Evolutionary conservation across 2,797 vertebrate species (phyloP).

Genomic region (Hyperoplus lanceolatus): DNA sequence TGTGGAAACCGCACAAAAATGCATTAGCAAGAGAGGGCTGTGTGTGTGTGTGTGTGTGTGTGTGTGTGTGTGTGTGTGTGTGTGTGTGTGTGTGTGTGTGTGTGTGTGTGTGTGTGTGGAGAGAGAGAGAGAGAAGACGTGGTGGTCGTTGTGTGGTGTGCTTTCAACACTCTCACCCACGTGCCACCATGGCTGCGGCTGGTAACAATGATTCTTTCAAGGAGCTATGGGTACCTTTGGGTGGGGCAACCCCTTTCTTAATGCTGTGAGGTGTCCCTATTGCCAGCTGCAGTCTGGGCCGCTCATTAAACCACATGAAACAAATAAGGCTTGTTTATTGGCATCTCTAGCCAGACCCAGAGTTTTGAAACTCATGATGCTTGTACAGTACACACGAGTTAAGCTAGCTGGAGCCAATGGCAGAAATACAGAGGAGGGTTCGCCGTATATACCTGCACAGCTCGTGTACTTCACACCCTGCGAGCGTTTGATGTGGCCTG

Average conservation of each 20-base stretch:
- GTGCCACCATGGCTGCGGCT: slow-evolving; percentile 62
- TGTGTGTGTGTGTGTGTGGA: too few species aligned
- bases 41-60: too few species aligned
- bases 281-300: slow-evolving; percentile 77
- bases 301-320: slow-evolving; percentile 88
- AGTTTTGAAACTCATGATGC: slow-evolving; percentile 9
- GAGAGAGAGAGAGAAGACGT: slow-evolving; percentile 1
- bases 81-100: too few species aligned
- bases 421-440: slow-evolving; percentile 31
- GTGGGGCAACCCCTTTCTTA: slow-evolving; percentile 62
- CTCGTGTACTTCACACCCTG: slow-evolving; percentile 60
- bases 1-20: slow-evolving; percentile 75
- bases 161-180: slow-evolving; percentile 59
- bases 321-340: slow-evolving; percentile 79
- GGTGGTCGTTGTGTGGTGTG: slow-evolving; percentile 48
- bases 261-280: slow-evolving; percentile 78
- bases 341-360: slow-evolving; percentile 55
- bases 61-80: too few species aligned
- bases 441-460: slow-evolving; percentile 55
- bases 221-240: slow-evolving; percentile 67
- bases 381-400: slow-evolving; percentile 17
- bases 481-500: slow-evolving; percentile 83
- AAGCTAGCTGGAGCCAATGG: slow-evolving; percentile 20
- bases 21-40: slow-evolving; percentile 54
- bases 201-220: slow-evolving; percentile 75